phyloP scores from a whole-genome alignment of 2,888 invertebrate species.

The Tenthredo livida region DNA sequence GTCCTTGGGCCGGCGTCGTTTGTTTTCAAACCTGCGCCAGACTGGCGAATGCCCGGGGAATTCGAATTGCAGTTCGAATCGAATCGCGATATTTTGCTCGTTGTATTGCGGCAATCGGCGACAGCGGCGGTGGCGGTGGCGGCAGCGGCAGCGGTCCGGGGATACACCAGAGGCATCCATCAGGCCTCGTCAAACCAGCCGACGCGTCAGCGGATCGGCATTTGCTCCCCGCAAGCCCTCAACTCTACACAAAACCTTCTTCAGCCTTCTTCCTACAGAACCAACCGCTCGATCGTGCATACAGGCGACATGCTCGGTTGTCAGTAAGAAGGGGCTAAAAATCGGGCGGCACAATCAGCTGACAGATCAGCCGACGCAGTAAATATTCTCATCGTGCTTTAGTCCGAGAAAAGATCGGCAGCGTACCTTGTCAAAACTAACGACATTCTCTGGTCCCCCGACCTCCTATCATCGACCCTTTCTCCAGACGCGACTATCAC shows the following conservation, averaged over 20 bases:
- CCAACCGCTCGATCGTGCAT: constrained; percentile 53
- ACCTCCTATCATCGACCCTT: constrained; percentile 22
- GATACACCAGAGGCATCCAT: constrained; percentile 76
- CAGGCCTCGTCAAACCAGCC: constrained; percentile 78
- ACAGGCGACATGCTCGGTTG: constrained; percentile 60
- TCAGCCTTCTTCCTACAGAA: constrained; percentile 59
- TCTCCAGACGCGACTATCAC: constrained; percentile 5
- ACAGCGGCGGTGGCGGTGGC: constrained; percentile 29
- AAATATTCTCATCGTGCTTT: constrained; percentile 69
- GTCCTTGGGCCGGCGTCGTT: constrained; percentile 50
- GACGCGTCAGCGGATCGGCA: constrained; percentile 76
- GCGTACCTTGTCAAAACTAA: constrained; percentile 67
- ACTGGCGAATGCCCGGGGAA: constrained; percentile 42
- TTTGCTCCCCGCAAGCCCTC: constrained; percentile 68
- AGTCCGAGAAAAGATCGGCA: constrained; percentile 48
- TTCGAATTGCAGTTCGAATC: constrained; percentile 67
- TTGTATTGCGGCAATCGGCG: constrained; percentile 68
- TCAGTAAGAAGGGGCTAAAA: constrained; percentile 67
- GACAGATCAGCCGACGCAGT: constrained; percentile 70
- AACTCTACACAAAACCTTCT: constrained; percentile 60
- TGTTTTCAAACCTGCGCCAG: constrained; percentile 41
- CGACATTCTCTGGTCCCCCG: constrained; percentile 37
- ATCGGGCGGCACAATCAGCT: constrained; percentile 70
- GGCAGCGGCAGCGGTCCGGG: constrained; percentile 63
- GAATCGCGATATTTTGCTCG: constrained; percentile 75